Evolutionary conservation across 92 coral and sea anemone genomes (phyloP).

Genomic region (Parazoanthus swiftii): DNA sequence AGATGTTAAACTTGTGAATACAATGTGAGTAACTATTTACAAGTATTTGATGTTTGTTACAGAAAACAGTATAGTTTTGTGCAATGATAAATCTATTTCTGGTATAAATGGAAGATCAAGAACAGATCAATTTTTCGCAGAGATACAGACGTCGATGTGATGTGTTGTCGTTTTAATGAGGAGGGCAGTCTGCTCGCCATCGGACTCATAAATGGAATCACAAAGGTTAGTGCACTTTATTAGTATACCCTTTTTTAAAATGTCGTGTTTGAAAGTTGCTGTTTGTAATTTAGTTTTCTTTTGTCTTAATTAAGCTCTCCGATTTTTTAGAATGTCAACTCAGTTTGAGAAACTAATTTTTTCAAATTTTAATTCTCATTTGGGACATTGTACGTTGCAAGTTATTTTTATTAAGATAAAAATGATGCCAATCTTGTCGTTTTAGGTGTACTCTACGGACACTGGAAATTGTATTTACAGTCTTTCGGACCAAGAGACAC

Average conservation of each 20-base stretch:
- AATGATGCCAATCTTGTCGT: not conserved
- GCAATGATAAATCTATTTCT: not conserved
- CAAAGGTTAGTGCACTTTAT: slow-evolving; percentile 62
- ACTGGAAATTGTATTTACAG: slow-evolving; percentile 83
- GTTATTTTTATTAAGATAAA: not conserved
- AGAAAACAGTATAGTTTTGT: not conserved
- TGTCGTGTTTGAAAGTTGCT: not conserved
- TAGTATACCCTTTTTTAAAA: not conserved
- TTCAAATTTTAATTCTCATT: not conserved
- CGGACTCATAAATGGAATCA: slow-evolving; percentile 88
- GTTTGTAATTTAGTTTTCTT: not conserved
- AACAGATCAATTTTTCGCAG: slow-evolving; percentile 45
- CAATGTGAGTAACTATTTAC: slow-evolving; percentile 55
- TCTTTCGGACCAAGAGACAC: slow-evolving; percentile 90
- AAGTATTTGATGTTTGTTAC: too few relatives aligned
- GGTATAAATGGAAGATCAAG: not conserved
- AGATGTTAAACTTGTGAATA: slow-evolving; percentile 66
- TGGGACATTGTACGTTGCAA: not conserved
- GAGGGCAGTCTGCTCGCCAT: slow-evolving; percentile 89
- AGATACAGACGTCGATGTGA: slow-evolving; percentile 89
- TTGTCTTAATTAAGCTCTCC: not conserved
- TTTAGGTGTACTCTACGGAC: slow-evolving; percentile 81
- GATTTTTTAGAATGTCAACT: not conserved
- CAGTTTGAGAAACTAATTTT: not conserved
- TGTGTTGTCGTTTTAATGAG: slow-evolving; percentile 96